A percentile compares a stretch with the other conserved stretches of the same genome.
These are phyloP conservation scores for Strigamia transsilvanica DNA, from an alignment of 2,888 invertebrate species.

Conservation along the genomic window DNA sequence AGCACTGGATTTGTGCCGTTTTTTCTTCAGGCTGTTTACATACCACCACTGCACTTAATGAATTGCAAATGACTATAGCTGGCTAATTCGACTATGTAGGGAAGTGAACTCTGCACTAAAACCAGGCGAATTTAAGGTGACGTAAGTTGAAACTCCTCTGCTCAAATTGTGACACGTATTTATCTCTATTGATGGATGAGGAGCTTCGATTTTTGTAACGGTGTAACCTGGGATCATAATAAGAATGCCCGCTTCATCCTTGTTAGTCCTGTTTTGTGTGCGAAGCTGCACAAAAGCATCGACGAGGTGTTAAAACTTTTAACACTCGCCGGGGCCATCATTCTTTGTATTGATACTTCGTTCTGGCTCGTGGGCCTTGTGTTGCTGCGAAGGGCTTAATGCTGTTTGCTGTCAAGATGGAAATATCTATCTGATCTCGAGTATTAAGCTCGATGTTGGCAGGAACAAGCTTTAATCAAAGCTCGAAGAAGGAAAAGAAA, in stretches of 20 bases:
- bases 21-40: background rate
- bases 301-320: too few relatives aligned
- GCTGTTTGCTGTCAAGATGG: constrained; percentile 15
- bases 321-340: background rate
- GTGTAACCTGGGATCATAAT: too few relatives aligned
- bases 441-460: background rate
- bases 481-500: too few relatives aligned
- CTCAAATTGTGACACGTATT: background rate
- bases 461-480: background rate
- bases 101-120: too few relatives aligned
- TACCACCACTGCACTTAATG: background rate
- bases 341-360: background rate
- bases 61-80: background rate
- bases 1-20: background rate
- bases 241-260: too few relatives aligned
- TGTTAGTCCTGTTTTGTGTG: too few relatives aligned
- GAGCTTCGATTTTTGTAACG: too few relatives aligned
- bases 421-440: background rate
- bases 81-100: background rate
- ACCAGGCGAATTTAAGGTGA: too few relatives aligned
- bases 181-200: background rate
- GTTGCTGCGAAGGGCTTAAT: background rate
- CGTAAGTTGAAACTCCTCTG: background rate
- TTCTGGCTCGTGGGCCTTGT: background rate
- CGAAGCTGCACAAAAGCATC: too few relatives aligned